These are phyloP conservation scores for Acrocephalus arundinaceus DNA, from an alignment of 2,113 vertebrate genomes.

Conservation along the genomic window DNA sequence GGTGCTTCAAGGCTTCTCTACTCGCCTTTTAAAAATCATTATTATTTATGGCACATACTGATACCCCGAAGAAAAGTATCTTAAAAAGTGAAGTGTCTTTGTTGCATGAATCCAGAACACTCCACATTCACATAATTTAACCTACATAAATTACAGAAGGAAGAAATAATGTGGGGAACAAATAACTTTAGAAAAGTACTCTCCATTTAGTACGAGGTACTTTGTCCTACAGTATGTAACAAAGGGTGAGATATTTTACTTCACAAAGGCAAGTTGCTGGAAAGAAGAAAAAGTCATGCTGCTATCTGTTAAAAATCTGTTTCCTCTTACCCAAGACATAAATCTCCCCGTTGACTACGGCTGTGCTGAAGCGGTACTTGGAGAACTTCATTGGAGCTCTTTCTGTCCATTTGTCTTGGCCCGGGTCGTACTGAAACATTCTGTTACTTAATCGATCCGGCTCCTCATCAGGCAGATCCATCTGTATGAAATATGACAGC, in stretches of 20 bases:
- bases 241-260: conserved; percentile 46
- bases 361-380: conserved; percentile 91
- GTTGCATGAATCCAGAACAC: not conserved
- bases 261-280: conserved; percentile 30
- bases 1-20: not conserved
- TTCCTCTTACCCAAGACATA: conserved; percentile 88
- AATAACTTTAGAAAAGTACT: not conserved
- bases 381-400: conserved; percentile 88
- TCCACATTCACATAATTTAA: not conserved
- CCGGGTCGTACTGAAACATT: conserved; percentile 86
- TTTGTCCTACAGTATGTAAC: not conserved
- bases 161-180: not conserved
- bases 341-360: conserved; percentile 87
- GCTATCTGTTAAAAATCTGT: conserved; percentile 51
- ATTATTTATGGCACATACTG: not conserved
- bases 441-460: conserved; percentile 93
- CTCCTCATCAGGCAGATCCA: conserved; percentile 90
- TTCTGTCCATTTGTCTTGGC: conserved; percentile 87
- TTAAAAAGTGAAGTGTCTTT: not conserved
- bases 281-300: conserved; percentile 32
- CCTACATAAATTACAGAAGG: not conserved
- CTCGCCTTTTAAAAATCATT: not conserved
- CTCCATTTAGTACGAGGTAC: not conserved
- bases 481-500: conserved; percentile 79
- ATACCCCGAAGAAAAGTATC: not conserved